A percentile compares a stretch with the other conserved stretches of the same genome.
Conservation (phyloP, 1,140 invertebrate species). For the Trichogramma pretiosum region DNA sequence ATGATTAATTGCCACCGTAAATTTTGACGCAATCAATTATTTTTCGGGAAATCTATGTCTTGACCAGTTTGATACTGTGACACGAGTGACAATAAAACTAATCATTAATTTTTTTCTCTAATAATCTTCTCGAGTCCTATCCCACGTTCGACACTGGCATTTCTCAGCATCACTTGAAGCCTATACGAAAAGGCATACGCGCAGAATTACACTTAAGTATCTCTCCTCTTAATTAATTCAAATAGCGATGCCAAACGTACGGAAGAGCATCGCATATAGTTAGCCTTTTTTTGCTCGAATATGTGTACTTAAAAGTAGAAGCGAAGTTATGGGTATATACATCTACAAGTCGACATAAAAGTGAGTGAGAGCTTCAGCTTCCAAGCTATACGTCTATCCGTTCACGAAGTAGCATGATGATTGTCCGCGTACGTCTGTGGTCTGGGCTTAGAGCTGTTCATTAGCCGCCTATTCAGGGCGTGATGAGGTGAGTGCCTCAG, state of each 20-base stretch:
- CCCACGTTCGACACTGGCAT: not conserved
- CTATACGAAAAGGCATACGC: not conserved
- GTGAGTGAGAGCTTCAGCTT: not conserved
- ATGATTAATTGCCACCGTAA: conserved; percentile 4
- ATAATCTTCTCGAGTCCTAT: conserved; percentile 1
- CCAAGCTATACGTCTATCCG: not conserved
- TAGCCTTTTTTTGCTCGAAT: not conserved
- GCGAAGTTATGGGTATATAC: too few species aligned
- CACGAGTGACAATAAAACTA: not conserved
- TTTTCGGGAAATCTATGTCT: too few species aligned
- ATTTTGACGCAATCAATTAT: not conserved
- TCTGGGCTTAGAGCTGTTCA: conserved; percentile 9
- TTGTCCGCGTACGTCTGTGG: conserved; percentile 11
- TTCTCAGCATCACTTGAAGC: not conserved
- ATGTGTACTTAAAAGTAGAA: too few species aligned
- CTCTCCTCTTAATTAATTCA: conserved; percentile 17
- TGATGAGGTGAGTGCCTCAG: not conserved
- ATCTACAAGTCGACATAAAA: too few species aligned
- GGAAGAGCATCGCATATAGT: conserved; percentile 1
- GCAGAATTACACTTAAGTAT: not conserved
- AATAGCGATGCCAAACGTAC: conserved; percentile 12
- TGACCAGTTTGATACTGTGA: too few species aligned
- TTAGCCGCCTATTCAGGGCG: conserved; percentile 17
- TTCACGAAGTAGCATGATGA: conserved; percentile 11
- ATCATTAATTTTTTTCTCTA: not conserved